Conservation (phyloP, 2,888 invertebrate genomes). For the Nineta flava region DNA sequence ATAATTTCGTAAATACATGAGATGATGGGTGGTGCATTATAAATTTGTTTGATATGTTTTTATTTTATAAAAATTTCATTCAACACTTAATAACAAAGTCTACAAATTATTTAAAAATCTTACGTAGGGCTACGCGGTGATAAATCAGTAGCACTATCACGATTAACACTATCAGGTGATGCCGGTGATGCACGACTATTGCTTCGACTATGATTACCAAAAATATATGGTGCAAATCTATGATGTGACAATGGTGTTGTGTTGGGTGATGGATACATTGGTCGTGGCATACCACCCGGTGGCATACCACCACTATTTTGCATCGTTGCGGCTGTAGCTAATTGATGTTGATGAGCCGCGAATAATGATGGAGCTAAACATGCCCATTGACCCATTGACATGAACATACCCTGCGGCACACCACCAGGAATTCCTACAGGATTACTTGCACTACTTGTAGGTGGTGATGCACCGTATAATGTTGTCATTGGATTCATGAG, state of each 20-base stretch:
- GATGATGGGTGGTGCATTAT: too few relatives aligned
- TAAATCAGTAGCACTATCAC: constrained; percentile 30
- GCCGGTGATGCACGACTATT: constrained; percentile 31
- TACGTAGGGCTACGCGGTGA: constrained; percentile 18
- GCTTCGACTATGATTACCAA: constrained; percentile 11
- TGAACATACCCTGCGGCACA: constrained; percentile 29
- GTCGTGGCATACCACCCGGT: constrained; percentile 35
- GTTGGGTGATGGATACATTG: constrained; percentile 33
- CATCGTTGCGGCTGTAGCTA: constrained; percentile 33
- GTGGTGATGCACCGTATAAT: constrained; percentile 28
- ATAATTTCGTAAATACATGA: too few relatives aligned
- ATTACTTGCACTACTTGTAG: constrained; percentile 23
- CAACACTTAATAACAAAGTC: too few relatives aligned
- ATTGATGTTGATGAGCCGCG: constrained; percentile 41
- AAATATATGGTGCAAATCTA: constrained; percentile 38
- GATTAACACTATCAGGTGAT: constrained; percentile 44
- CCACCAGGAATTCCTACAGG: constrained; percentile 19
- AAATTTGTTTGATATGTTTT: too few relatives aligned
- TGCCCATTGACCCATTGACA: constrained; percentile 55
- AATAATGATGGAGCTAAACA: constrained; percentile 46
- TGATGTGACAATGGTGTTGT: constrained; percentile 37
- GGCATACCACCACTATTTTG: background rate
- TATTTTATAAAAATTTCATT: too few relatives aligned
- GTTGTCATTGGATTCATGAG: constrained; percentile 32
- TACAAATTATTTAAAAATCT: background rate